These are phyloP conservation scores for Oxytorus armatus DNA, from an alignment of 2,888 invertebrate species.

Conservation along the genomic window DNA sequence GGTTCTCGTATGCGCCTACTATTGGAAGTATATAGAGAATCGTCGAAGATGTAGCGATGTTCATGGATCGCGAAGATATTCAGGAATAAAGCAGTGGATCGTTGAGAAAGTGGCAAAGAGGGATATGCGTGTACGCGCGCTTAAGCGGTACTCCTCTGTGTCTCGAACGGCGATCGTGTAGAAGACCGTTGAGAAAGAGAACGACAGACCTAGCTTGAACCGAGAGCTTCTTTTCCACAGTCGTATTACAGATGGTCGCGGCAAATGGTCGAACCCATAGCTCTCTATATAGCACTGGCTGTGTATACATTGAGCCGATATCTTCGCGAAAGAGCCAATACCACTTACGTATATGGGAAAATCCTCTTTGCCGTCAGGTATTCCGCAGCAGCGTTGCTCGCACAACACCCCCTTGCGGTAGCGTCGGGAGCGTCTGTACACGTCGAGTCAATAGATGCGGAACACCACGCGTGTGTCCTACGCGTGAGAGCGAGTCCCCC, in stretches of 20 bases:
- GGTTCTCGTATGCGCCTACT: conserved; percentile 26
- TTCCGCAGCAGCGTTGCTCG: conserved; percentile 54
- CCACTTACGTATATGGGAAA: conserved; percentile 74
- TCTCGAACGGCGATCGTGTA: conserved; percentile 39
- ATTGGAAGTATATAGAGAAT: conserved; percentile 48
- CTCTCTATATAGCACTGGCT: conserved; percentile 15
- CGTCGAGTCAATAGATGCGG: conserved; percentile 34
- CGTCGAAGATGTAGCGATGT: conserved; percentile 52
- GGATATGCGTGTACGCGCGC: conserved; percentile 66
- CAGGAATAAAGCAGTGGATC: conserved; percentile 37
- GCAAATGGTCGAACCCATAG: conserved; percentile 62
- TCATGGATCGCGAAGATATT: conserved; percentile 43
- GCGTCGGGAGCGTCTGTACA: conserved; percentile 38
- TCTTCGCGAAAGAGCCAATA: conserved; percentile 31
- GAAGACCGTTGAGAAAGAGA: conserved; percentile 32
- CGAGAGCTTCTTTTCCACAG: conserved; percentile 46
- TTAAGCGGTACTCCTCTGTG: conserved; percentile 73
- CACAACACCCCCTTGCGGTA: conserved; percentile 37
- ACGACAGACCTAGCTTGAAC: conserved; percentile 39
- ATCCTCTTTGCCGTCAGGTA: conserved; percentile 69
- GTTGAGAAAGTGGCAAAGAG: conserved; percentile 38
- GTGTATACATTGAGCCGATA: conserved; percentile 24
- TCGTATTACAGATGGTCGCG: conserved; percentile 67
- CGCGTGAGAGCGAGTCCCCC: conserved; percentile 28
- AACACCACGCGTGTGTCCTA: conserved; percentile 31